Base-by-base conservation (phyloP, 2,888 invertebrate genomes). In the Nymphalis c-album region DNA sequence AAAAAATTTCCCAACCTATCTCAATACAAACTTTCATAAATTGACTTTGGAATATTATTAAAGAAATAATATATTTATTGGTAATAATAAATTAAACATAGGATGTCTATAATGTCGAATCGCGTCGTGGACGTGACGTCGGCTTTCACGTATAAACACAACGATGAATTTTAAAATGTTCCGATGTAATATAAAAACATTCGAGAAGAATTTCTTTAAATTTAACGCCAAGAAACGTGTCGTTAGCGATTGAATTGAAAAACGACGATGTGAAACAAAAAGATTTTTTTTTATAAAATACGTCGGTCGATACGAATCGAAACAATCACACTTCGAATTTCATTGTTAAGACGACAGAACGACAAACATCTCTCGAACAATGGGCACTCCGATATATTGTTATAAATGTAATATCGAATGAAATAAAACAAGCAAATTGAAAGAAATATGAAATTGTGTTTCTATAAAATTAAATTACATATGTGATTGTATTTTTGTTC, bases 271-370 rank as follows among this genome's bases (percentile, higher is more conserved):
- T 62, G 59, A 59, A 67, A 64, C 59, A 67, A 64, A 64, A 69
- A 64, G 69, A 57, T 60, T 69, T 67, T 68, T 67, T 68, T 64
- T 68, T 60, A 65, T 86, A 87, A 87, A 87, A 86, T 77, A 76
- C 78, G 76, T 74, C 79, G 83, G 76, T 74, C 79, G 83, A 83
- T 80, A 81, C 78, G 85, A 82, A 81, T 83, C 84, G 81, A 82
- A 82, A 87, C 85, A 80, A 81, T 84, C 83, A 86, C 83, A 86
- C 79, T 78, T 82, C 78, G 80, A 77, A 78, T 80, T 83, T 84
- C 82, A 82, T 84, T 82, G 83, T 82, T 79, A 76, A 74, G 73
- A 77, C 74, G 80, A 80, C 82, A 83, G 83, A 83, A 81, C 78
- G 83, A 81, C 79, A 77, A 76, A 77, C 76, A 68, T 74, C 75